Evolutionary conservation across 2,797 vertebrate genomes (phyloP), one percentile per base, ranked within the genome.

Genomic region (Spondyliosoma cantharus): DNA sequence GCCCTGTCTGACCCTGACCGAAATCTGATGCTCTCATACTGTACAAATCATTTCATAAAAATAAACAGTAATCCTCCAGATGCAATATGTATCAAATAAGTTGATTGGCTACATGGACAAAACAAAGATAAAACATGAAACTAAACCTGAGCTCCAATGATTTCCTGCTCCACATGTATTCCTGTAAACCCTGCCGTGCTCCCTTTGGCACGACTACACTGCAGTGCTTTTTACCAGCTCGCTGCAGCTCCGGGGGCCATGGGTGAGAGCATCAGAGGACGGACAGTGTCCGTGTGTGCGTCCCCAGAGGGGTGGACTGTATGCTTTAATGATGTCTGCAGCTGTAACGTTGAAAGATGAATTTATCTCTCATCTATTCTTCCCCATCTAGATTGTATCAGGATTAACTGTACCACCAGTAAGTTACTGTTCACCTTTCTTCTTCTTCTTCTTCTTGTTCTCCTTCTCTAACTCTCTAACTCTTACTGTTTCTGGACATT

Each of bases 301-400:
- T 97, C 97, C 97, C 97, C 96, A 95, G 97, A 97, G 96, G 94
- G 96, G 96, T 97, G 97, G 96, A 95, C 93, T 96, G 94, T 97
- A 91, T 97, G 95, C 96, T 94, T 97, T 97, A 95, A 96, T 98
- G 96, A 97, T 98, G 97, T 99, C 97, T 99, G 98, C 98, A 98
- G 98, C 96, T 97, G 90, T 96, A 97, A 97, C 96, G 93, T 99
- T 99, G 98, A 99, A 99, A 98, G 97, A 97, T 99, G 96, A 97
- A 98, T 97, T 97, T 97, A 99, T 97, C 97, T 99, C 97, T 98
- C 96, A 98, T 99, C 97, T 99, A 98, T 98, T 99, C 97, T 99
- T 96, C 97, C 97, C 98, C 96, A 96, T 99, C 97, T 98, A 99
- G 98, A 99, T 97, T 99, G 98, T 99, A 96, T 98, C 97, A 99